Percentiles rank a stretch among this genome's conserved stretches.
These are phyloP conservation scores for Metridium senile DNA, from an alignment of 92 coral and sea anemone genomes.

Conservation along the genomic window DNA sequence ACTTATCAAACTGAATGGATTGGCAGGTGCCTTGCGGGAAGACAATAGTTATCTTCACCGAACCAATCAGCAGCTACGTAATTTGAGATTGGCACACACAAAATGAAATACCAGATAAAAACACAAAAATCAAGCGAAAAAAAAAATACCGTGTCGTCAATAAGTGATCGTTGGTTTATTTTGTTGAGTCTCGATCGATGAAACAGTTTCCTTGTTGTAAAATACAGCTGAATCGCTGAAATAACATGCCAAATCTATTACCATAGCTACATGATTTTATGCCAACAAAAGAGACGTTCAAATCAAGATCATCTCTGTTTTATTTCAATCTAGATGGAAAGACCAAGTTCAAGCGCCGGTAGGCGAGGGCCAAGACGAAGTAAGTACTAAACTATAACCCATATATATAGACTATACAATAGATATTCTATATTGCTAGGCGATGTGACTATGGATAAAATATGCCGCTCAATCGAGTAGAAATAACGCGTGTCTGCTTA, in stretches of 20 bases:
- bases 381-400: slow-evolving; percentile 8
- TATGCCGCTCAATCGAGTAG: slow-evolving; percentile 18
- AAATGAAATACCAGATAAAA: slow-evolving; percentile 34
- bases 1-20: slow-evolving; percentile 16
- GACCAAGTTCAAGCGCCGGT: slow-evolving; percentile 52
- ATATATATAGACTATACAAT: not conserved
- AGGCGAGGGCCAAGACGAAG: slow-evolving; percentile 48
- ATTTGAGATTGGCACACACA: slow-evolving; percentile 34
- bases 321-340: slow-evolving; percentile 36
- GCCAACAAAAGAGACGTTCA: slow-evolving; percentile 3
- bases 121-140: slow-evolving; percentile 16
- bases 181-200: not conserved
- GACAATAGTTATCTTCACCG: slow-evolving; percentile 31
- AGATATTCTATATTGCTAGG: slow-evolving; percentile 17
- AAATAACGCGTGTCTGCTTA: slow-evolving; percentile 15
- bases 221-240: slow-evolving; percentile 13
- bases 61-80: slow-evolving; percentile 48
- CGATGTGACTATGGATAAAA: slow-evolving; percentile 3
- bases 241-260: slow-evolving; percentile 7
- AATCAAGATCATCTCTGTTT: not conserved
- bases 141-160: slow-evolving; percentile 19
- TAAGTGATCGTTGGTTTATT: slow-evolving; percentile 2
- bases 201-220: not conserved
- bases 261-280: slow-evolving; percentile 24
- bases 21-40: slow-evolving; percentile 46